These are phyloP conservation scores for Crypturellus undulatus DNA, from an alignment of 2,113 vertebrate species.

Conservation along the genomic window DNA sequence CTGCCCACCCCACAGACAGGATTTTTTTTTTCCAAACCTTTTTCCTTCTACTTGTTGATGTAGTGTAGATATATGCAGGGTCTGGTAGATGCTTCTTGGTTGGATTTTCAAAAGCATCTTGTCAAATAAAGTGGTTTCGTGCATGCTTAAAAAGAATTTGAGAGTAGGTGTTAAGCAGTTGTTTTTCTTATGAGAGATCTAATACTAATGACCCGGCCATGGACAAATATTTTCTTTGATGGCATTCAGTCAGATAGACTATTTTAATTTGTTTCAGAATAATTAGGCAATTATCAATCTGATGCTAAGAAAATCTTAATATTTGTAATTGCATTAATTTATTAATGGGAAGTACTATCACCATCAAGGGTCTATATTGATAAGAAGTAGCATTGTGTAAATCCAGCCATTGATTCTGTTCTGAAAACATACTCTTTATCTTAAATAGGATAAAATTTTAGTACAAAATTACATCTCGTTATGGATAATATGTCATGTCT, in stretches of 20 bases:
- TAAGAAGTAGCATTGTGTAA: neutral
- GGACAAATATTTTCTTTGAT: neutral
- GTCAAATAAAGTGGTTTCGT: neutral
- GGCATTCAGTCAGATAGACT: neutral
- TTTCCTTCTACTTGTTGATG: neutral
- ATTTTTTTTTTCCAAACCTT: neutral
- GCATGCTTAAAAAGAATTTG: neutral
- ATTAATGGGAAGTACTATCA: neutral
- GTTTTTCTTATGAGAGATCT: neutral
- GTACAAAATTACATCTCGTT: conserved; percentile 16
- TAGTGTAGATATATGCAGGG: neutral
- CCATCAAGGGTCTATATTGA: neutral
- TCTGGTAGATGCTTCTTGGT: neutral
- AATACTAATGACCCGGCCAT: neutral
- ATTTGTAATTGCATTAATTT: neutral
- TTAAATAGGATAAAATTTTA: neutral
- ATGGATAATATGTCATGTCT: conserved; percentile 25
- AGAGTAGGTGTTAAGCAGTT: neutral
- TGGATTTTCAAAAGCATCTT: neutral
- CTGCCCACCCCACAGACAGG: neutral
- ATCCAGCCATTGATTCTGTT: neutral
- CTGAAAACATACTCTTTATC: neutral
- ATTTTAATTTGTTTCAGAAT: neutral
- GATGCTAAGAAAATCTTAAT: conserved; percentile 3
- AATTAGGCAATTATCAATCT: neutral